Evolutionary conservation across 2,113 vertebrate species (phyloP).

Genomic region (Caranx ignobilis): DNA sequence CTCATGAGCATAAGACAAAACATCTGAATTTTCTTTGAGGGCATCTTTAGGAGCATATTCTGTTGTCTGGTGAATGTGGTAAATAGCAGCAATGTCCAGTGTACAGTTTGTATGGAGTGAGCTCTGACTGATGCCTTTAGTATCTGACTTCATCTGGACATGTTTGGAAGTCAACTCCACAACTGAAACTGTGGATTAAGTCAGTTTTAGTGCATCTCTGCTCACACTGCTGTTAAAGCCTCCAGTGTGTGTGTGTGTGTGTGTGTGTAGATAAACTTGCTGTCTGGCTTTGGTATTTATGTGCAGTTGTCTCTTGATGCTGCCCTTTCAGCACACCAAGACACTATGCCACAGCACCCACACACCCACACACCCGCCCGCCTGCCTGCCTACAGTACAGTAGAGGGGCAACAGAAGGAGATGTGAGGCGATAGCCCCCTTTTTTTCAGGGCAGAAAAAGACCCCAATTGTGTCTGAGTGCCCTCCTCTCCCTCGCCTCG

Average conservation of each 20-base stretch:
- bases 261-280: conserved; percentile 31
- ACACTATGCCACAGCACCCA: conserved; percentile 59
- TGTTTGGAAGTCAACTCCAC: not conserved
- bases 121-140: not conserved
- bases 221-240: conserved; percentile 14
- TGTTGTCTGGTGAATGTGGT: not conserved
- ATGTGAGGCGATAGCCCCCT: conserved; percentile 90
- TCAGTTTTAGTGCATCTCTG: not conserved
- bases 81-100: not conserved
- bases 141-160: not conserved
- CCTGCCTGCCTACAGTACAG: conserved; percentile 81
- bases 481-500: conserved; percentile 86
- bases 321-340: conserved; percentile 56
- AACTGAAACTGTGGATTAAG: not conserved
- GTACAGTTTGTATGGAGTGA: not conserved
- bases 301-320: conserved; percentile 53
- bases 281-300: conserved; percentile 58
- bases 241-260: conserved; percentile 32
- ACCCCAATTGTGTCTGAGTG: conserved; percentile 88
- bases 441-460: conserved; percentile 90
- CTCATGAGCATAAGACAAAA: not conserved
- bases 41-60: not conserved
- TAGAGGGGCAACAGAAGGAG: conserved; percentile 85
- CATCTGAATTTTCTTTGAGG: not conserved
- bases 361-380: conserved; percentile 80